A percentile compares a stretch with the other conserved stretches of the same genome.
Conservation (phyloP, 2,113 vertebrate genomes). For the Pao palembangensis region DNA sequence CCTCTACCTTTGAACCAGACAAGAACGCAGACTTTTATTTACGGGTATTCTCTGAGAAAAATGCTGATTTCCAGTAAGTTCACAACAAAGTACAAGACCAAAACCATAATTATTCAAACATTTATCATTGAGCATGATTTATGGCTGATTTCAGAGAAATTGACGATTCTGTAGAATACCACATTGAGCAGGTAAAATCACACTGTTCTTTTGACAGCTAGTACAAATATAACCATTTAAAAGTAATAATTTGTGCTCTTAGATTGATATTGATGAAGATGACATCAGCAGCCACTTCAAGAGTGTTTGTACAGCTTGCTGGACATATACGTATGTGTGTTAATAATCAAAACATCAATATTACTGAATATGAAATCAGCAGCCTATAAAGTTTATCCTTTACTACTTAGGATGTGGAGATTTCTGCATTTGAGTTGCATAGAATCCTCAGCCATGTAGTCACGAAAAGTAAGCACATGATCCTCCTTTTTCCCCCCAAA, state of each 20-base stretch:
- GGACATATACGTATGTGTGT: constrained; percentile 59
- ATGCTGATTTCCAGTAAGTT: constrained; percentile 72
- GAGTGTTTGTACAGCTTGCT: constrained; percentile 63
- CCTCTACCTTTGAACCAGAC: constrained; percentile 82
- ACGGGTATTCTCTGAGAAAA: constrained; percentile 82
- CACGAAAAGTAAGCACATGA: constrained; percentile 35
- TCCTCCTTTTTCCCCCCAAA: background rate
- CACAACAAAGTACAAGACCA: background rate
- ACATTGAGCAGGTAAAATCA: constrained; percentile 74
- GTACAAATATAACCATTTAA: background rate
- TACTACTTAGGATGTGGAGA: constrained; percentile 61
- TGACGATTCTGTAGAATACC: constrained; percentile 74
- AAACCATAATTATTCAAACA: background rate
- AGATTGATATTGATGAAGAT: constrained; percentile 64
- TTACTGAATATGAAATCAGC: background rate
- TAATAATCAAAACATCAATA: background rate
- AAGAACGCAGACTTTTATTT: constrained; percentile 82
- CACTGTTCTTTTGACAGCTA: constrained; percentile 1
- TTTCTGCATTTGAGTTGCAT: constrained; percentile 62
- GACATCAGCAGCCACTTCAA: constrained; percentile 60
- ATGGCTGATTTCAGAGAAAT: constrained; percentile 67
- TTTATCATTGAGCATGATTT: background rate
- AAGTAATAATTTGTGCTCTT: background rate
- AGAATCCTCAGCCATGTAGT: constrained; percentile 68
- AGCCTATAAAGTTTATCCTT: background rate